Percentiles rank a stretch among this genome's conserved stretches.
Conservation (phyloP, 2,888 invertebrate species). For the Catocala fraxini region DNA sequence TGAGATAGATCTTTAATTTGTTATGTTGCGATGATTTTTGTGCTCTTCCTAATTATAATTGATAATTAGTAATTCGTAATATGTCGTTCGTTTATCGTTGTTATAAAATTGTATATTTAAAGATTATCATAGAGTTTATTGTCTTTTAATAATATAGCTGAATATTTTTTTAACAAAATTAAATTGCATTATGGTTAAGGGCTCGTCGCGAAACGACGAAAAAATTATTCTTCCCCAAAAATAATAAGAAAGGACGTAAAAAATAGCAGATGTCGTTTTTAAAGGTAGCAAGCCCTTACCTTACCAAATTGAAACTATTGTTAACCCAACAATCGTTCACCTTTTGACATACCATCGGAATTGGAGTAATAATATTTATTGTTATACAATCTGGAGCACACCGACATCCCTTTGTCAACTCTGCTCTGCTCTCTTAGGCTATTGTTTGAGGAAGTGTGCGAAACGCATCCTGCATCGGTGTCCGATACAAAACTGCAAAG, state of each 20-base stretch:
- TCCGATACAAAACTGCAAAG: conserved; percentile 25
- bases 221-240: conserved; percentile 31
- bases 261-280: conserved; percentile 68
- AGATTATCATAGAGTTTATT: too few relatives aligned
- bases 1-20: too few relatives aligned
- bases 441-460: conserved; percentile 81
- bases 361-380: conserved; percentile 78
- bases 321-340: conserved; percentile 68
- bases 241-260: conserved; percentile 42
- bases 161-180: too few relatives aligned
- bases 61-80: too few relatives aligned
- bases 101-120: too few relatives aligned
- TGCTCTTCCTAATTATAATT: too few relatives aligned
- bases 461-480: conserved; percentile 60
- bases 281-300: conserved; percentile 61
- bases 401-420: conserved; percentile 66
- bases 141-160: too few relatives aligned
- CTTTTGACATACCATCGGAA: conserved; percentile 60
- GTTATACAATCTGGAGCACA: conserved; percentile 80
- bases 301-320: conserved; percentile 70
- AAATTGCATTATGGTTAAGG: neutral
- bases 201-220: conserved; percentile 8
- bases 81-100: too few relatives aligned
- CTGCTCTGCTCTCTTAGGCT: conserved; percentile 43
- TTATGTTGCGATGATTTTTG: too few relatives aligned